These are phyloP conservation scores for Forbesichthys papilliferus DNA, from an alignment of 2,113 vertebrate genomes.

Conservation along the genomic window DNA sequence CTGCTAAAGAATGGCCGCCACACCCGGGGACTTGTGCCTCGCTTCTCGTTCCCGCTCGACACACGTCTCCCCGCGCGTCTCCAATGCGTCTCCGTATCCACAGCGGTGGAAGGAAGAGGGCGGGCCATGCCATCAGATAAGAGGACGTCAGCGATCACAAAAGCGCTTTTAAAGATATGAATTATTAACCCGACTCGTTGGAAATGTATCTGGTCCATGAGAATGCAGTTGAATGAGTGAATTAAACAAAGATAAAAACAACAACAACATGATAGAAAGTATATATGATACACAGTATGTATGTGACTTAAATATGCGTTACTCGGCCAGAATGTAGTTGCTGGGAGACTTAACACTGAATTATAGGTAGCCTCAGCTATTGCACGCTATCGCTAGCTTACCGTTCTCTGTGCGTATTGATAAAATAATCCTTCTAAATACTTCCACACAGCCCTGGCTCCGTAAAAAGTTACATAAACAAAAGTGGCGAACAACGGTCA, in stretches of 20 bases:
- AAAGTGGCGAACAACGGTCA: too few species aligned
- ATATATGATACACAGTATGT: not conserved
- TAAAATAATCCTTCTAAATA: too few species aligned
- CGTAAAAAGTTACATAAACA: too few species aligned
- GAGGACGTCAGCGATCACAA: too few species aligned
- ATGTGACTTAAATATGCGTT: not conserved
- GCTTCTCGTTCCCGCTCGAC: conserved; percentile 37
- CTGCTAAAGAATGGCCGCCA: conserved; percentile 42
- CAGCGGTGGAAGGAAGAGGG: not conserved
- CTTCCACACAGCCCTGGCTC: too few species aligned
- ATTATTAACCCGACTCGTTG: not conserved
- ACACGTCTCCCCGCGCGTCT: conserved; percentile 41
- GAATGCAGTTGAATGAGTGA: not conserved
- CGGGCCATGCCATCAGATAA: conserved; percentile 6
- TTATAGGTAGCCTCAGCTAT: too few species aligned
- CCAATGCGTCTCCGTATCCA: conserved; percentile 31
- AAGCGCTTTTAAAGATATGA: too few species aligned
- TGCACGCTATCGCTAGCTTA: too few species aligned
- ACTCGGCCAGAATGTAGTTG: not conserved
- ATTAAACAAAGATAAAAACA: not conserved
- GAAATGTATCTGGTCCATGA: too few species aligned
- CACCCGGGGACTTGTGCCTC: conserved; percentile 32
- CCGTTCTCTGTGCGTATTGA: too few species aligned
- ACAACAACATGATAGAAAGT: not conserved
- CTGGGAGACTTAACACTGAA: too few species aligned